Conservation (phyloP, 2,797 vertebrate species). For the Peromyscus nudipes region DNA sequence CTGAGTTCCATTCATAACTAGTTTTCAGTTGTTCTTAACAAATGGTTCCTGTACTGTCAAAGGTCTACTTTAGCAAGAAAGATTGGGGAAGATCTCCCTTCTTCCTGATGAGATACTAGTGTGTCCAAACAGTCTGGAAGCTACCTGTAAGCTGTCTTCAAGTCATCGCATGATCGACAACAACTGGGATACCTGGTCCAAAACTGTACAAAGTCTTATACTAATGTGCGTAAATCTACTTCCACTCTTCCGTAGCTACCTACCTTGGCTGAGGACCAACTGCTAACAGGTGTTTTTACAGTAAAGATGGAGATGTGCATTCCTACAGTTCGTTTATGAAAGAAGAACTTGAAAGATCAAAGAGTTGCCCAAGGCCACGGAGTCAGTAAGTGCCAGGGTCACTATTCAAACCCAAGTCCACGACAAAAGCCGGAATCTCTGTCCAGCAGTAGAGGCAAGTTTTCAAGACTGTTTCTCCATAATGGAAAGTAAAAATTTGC, state of each 20-base stretch:
- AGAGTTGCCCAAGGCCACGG: not conserved
- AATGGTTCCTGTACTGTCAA: not conserved
- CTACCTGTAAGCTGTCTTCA: not conserved
- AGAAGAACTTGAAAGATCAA: conserved; percentile 35
- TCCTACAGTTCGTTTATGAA: conserved; percentile 21
- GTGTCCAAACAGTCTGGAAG: not conserved
- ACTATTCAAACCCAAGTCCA: conserved; percentile 38
- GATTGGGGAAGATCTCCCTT: not conserved
- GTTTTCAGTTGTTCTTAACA: conserved; percentile 20
- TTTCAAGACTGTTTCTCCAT: conserved; percentile 45
- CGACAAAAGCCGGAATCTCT: not conserved
- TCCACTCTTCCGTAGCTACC: not conserved
- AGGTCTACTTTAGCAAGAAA: conserved; percentile 8
- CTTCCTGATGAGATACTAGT: not conserved
- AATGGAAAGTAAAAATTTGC: conserved; percentile 20
- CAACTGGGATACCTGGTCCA: not conserved
- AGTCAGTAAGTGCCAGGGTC: not conserved
- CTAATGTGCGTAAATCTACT: not conserved
- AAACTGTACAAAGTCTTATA: not conserved
- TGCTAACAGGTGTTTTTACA: not conserved
- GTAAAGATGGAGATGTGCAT: not conserved
- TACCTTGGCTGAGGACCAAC: not conserved
- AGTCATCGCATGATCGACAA: not conserved
- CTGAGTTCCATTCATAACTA: conserved; percentile 33
- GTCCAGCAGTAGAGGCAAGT: conserved; percentile 28